Evolutionary conservation across 2,113 vertebrate species (phyloP), one percentile per base, ranked within the genome.

Genomic region (Trichomycterus rosablanca): DNA sequence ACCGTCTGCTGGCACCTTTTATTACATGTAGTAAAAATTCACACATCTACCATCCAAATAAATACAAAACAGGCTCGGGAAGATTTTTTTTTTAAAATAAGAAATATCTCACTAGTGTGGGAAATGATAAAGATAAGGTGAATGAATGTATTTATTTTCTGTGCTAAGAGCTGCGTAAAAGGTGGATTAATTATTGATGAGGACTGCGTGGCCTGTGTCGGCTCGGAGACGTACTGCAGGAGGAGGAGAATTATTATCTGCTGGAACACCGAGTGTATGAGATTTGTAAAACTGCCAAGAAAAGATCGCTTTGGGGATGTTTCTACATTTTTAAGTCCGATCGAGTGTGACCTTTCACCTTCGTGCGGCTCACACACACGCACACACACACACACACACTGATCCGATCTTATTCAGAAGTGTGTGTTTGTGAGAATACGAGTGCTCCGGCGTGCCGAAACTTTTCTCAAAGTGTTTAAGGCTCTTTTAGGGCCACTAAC

Each of bases 281-380:
- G 34, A 57, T 65, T 32, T 37, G 52, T 56, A 28, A 18, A 28
- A 16, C 52, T 57, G 63, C 63, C 63, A 65, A 65, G 44, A 30
- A 57, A 65, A 48, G 53, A 65, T 49, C 23, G 63, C 53, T 49
- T 10, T 35, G 30, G 53, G 63, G 53, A 39, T 65, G 43, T 22
- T 65, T 52, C 54, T 65, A 55, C 16, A 46, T 49, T 22, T 65
- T 65, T 65, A 55, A 46, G 30, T 34, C 51, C 22, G 51, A 44
- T 20, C 30, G 52, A 46, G 52, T 45, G 12, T 65, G 43, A 65
- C 63, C 63, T 65, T 65, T 46, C 43, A 65, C 43, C 63, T 65
- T 35, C 40, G 12, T 18, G 3, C 16, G 11, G 18, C 56, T 52
- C 26, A 43, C 52, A 51, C 54, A 34, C 40, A 51, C 37, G 44